These are phyloP conservation scores for Cherax destructor DNA, from an alignment of 1,140 invertebrate species.

Conservation along the genomic window DNA sequence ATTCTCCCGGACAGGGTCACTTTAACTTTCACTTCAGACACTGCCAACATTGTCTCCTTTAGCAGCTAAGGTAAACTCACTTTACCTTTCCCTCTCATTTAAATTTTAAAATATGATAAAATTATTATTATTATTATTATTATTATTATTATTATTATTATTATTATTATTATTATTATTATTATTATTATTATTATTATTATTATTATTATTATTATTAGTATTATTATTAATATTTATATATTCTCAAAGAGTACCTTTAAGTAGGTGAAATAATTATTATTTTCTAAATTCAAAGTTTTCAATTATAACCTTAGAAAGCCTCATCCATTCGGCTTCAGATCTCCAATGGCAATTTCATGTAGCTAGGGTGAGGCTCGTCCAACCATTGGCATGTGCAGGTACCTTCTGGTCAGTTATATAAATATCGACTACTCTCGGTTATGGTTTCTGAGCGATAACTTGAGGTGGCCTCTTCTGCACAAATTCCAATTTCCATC, in stretches of 20 bases:
- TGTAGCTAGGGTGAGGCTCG: too few relatives aligned
- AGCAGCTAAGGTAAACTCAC: background rate
- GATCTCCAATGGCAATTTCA: too few relatives aligned
- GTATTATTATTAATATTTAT: background rate
- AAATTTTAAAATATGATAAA: background rate
- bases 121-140: constrained; percentile 16
- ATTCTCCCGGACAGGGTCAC: too few relatives aligned
- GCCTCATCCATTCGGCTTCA: too few relatives aligned
- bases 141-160: constrained; percentile 31
- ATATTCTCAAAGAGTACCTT: background rate
- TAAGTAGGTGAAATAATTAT: too few relatives aligned
- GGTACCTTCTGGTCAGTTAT: background rate
- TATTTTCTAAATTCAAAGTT: too few relatives aligned
- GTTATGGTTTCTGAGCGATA: too few relatives aligned
- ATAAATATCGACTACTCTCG: too few relatives aligned
- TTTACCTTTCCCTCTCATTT: background rate
- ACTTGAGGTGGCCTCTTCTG: too few relatives aligned
- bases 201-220: background rate
- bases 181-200: background rate
- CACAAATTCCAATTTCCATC: too few relatives aligned
- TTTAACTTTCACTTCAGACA: background rate
- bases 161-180: constrained; percentile 7
- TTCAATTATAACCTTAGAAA: too few relatives aligned
- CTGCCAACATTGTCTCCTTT: background rate
- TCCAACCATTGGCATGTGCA: too few relatives aligned